These are phyloP conservation scores for Lumbricus terrestris DNA, from an alignment of 2,888 invertebrate species.

Conservation along the genomic window DNA sequence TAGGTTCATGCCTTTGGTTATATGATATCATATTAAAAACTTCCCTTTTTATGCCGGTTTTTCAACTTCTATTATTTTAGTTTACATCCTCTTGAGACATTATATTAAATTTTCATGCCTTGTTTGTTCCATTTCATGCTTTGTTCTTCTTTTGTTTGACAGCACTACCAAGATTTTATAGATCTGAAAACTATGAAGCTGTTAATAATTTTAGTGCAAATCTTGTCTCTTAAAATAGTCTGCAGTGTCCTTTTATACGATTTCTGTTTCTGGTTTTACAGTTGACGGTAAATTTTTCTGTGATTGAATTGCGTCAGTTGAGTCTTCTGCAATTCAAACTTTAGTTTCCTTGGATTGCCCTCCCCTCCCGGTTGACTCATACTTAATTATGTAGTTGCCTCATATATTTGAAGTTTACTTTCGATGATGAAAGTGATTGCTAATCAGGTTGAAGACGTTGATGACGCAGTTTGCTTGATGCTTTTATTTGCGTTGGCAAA, in stretches of 20 bases:
- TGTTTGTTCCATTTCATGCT: too few relatives aligned
- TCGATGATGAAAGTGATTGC: background rate
- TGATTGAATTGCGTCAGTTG: background rate
- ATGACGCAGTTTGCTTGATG: slow-evolving; percentile 12
- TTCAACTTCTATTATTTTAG: background rate
- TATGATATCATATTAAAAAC: background rate
- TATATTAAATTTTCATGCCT: background rate
- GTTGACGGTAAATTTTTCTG: background rate
- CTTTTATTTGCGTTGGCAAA: background rate
- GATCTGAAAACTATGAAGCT: background rate
- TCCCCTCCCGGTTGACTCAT: background rate
- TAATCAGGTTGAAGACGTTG: background rate
- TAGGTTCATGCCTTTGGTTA: background rate
- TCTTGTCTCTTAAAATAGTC: background rate
- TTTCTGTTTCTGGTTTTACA: background rate
- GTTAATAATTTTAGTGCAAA: background rate
- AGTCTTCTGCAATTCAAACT: background rate
- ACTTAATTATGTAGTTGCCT: background rate
- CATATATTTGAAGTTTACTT: background rate
- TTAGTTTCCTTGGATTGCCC: background rate
- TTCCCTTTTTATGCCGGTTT: background rate
- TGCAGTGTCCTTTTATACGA: background rate
- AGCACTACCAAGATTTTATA: background rate
- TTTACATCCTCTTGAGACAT: background rate
- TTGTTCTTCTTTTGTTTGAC: background rate